Percentiles rank a stretch among this genome's conserved stretches.
Evolutionary conservation across 2,113 vertebrate species (phyloP).

Genomic region (Megaceryle maxima): DNA sequence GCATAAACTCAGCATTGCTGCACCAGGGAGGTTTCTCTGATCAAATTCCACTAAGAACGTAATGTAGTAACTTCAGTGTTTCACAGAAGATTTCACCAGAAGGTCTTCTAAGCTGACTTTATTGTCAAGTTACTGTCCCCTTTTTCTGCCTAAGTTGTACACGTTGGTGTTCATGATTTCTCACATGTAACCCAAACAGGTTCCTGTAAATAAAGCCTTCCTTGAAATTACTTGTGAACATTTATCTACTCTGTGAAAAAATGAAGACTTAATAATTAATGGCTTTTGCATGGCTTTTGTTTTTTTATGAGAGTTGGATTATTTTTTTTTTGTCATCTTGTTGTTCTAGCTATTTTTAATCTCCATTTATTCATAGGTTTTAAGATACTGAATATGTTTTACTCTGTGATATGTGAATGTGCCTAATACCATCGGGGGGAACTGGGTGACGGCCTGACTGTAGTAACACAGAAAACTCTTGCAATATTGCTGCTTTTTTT

Average conservation of each 20-base stretch:
- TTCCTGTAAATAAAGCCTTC: background rate
- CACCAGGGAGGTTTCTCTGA: background rate
- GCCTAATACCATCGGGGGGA: background rate
- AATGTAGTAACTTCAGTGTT: background rate
- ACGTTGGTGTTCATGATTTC: background rate
- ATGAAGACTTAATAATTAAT: background rate
- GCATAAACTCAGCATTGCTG: background rate
- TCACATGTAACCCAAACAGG: accelerated
- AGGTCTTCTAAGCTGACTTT: background rate
- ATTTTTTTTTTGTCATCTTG: background rate
- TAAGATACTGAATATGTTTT: background rate
- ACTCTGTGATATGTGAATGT: background rate
- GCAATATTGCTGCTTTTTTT: background rate
- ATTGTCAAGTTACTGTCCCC: background rate
- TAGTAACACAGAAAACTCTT: background rate
- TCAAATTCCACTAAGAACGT: background rate
- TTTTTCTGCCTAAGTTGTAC: background rate
- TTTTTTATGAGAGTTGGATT: background rate
- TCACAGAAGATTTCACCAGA: background rate
- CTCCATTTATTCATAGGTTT: background rate
- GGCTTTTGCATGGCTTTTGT: background rate
- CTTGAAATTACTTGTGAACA: background rate
- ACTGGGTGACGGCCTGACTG: background rate
- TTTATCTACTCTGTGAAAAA: background rate
- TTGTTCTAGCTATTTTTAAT: background rate